phyloP scores from a whole-genome alignment of 2,797 vertebrate genomes.

The Gallinago solitaria region DNA sequence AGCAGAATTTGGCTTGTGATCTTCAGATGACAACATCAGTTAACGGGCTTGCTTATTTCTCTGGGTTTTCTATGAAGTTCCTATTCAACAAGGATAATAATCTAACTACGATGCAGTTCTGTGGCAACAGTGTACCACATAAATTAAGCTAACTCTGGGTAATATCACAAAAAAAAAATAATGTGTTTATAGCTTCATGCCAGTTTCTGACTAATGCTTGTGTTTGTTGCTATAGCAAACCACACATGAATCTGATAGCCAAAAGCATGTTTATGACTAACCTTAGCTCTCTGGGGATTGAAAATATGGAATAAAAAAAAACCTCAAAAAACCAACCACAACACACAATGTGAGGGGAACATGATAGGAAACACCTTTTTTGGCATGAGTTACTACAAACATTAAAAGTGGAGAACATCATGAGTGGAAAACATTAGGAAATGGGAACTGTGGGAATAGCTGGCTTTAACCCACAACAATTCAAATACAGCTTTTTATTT shows the following conservation, averaged over 20 bases:
- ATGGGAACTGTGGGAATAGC: slow-evolving; percentile 39
- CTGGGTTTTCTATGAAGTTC: not conserved
- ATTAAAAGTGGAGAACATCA: slow-evolving; percentile 41
- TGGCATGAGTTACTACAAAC: not conserved
- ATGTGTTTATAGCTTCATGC: slow-evolving; percentile 71
- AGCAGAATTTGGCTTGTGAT: not conserved
- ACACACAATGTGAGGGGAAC: slow-evolving; percentile 52
- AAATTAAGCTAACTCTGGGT: slow-evolving; percentile 70
- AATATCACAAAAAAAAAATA: slow-evolving; percentile 60
- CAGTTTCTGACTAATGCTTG: slow-evolving; percentile 75
- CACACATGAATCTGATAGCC: slow-evolving; percentile 61
- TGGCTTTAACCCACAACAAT: not conserved
- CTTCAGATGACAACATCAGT: not conserved
- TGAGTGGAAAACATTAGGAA: slow-evolving; percentile 56
- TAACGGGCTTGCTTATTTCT: not conserved
- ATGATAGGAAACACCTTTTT: slow-evolving; percentile 70
- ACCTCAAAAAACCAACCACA: not conserved
- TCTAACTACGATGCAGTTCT: slow-evolving; percentile 28
- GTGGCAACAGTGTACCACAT: slow-evolving; percentile 54
- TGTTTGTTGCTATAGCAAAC: slow-evolving; percentile 76
- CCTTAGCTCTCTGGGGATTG: slow-evolving; percentile 57
- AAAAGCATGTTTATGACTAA: slow-evolving; percentile 67
- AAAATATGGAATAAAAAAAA: slow-evolving; percentile 27
- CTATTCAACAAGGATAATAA: not conserved
- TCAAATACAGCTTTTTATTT: not conserved